A percentile compares a stretch with the other conserved stretches of the same genome.
Evolutionary conservation across 2,797 vertebrate genomes (phyloP).

Genomic region (Gila robusta): DNA sequence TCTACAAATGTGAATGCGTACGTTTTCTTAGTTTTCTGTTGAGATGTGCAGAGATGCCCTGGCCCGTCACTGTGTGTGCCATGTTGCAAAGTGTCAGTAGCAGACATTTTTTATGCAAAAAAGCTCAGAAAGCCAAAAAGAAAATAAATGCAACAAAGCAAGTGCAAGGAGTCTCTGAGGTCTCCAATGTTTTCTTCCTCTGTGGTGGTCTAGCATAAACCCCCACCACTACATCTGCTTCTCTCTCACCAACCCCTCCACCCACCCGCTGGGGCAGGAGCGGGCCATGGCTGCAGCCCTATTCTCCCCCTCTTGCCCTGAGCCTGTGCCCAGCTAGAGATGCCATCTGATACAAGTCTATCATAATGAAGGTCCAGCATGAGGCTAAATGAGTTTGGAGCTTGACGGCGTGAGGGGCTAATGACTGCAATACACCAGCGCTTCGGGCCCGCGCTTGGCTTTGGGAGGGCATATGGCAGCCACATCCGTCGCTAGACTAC

Average conservation of each 20-base stretch:
- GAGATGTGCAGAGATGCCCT: constrained; percentile 17
- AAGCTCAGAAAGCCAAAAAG: constrained; percentile 56
- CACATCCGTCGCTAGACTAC: constrained; percentile 81
- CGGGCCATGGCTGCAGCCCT: constrained; percentile 79
- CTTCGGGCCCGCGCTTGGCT: constrained; percentile 85
- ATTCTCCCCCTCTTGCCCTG: constrained; percentile 82
- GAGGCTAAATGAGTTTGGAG: constrained; percentile 99
- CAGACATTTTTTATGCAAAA: constrained; percentile 38
- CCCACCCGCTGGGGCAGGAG: constrained; percentile 84
- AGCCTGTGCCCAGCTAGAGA: constrained; percentile 86
- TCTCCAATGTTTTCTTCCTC: constrained; percentile 70
- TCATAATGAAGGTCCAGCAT: constrained; percentile 99
- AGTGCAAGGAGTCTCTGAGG: constrained; percentile 68
- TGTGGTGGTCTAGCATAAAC: constrained; percentile 81
- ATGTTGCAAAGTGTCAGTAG: background rate
- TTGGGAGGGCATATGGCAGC: constrained; percentile 95
- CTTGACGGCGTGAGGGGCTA: constrained; percentile 95
- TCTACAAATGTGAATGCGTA: background rate
- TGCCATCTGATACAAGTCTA: constrained; percentile 98
- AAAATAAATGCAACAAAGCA: constrained; percentile 52
- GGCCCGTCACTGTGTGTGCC: background rate
- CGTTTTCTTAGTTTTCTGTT: background rate
- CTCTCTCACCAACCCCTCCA: constrained; percentile 70
- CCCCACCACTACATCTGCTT: constrained; percentile 89
- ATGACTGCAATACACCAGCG: constrained; percentile 87